A percentile compares a stretch with the other conserved stretches of the same genome.
Evolutionary conservation across 2,113 vertebrate genomes (phyloP).

Genomic region (Toxotes jaculatrix): DNA sequence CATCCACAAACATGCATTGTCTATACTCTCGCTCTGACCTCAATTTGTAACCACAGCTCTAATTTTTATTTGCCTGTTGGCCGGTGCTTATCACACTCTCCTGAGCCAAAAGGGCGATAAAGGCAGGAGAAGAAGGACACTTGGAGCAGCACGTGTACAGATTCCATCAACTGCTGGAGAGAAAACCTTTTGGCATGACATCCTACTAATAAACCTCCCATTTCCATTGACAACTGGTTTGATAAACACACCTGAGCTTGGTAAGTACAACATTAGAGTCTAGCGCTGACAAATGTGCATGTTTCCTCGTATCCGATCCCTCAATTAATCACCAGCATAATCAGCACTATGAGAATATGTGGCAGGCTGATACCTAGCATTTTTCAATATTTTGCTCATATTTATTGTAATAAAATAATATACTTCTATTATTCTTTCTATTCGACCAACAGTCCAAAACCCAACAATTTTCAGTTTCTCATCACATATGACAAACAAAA

Average conservation of each 20-base stretch:
- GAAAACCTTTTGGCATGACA: slow-evolving; percentile 13
- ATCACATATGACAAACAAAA: too few species aligned
- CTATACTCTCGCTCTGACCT: slow-evolving; percentile 44
- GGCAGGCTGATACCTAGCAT: too few species aligned
- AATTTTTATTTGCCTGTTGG: slow-evolving; percentile 52
- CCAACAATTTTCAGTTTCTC: too few species aligned
- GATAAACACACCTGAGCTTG: neutral
- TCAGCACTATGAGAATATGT: neutral
- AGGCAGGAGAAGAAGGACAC: slow-evolving; percentile 30
- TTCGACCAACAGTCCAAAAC: too few species aligned
- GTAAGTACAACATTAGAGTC: neutral
- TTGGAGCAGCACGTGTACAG: slow-evolving; percentile 39
- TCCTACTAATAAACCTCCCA: neutral
- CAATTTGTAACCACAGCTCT: slow-evolving; percentile 44
- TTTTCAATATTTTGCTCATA: too few species aligned
- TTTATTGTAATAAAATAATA: too few species aligned
- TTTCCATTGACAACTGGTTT: neutral
- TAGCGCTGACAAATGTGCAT: neutral
- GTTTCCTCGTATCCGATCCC: neutral
- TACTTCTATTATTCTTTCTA: too few species aligned
- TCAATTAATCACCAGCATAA: neutral
- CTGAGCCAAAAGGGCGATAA: slow-evolving; percentile 30
- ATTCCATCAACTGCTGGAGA: slow-evolving; percentile 23
- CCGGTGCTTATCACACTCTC: slow-evolving; percentile 52
- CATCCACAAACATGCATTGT: neutral